Conservation (phyloP, 2,888 invertebrate genomes). For the Furcula furcula region DNA sequence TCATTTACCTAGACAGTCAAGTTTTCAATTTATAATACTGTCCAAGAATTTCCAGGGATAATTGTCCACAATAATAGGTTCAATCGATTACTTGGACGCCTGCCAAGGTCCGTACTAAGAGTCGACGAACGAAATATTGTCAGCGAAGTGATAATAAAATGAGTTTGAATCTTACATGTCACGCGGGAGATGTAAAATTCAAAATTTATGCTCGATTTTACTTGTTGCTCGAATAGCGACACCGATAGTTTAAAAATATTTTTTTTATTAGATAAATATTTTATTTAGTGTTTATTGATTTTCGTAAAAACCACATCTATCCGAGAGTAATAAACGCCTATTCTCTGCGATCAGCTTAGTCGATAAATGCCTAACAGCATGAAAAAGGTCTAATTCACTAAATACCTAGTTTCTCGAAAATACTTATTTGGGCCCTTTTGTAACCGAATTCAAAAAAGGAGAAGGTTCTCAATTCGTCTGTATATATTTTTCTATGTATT, state of each 20-base stretch:
- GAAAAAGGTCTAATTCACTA: no score
- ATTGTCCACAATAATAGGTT: constrained; percentile 34
- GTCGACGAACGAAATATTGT: constrained; percentile 26
- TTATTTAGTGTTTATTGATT: background rate
- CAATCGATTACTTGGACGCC: constrained; percentile 37
- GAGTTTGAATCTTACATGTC: constrained; percentile 9
- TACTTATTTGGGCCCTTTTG: no score
- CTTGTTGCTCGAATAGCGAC: no score
- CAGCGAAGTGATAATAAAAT: constrained; percentile 15
- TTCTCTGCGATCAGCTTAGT: no score
- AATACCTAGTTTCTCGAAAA: no score
- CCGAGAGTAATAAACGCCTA: no score
- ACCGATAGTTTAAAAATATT: no score
- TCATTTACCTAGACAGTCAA: no score
- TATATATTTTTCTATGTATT: no score
- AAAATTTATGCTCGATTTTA: constrained; percentile 21
- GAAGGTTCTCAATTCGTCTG: no score
- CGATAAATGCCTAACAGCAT: no score
- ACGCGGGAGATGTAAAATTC: constrained; percentile 19
- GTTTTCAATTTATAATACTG: constrained; percentile 27
- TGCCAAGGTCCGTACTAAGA: constrained; percentile 38
- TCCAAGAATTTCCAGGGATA: constrained; percentile 37
- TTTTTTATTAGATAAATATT: background rate
- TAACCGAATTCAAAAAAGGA: no score
- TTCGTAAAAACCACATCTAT: background rate